Evolutionary conservation across 2,113 vertebrate genomes (phyloP).

Genomic region (Mustela nigripes): DNA sequence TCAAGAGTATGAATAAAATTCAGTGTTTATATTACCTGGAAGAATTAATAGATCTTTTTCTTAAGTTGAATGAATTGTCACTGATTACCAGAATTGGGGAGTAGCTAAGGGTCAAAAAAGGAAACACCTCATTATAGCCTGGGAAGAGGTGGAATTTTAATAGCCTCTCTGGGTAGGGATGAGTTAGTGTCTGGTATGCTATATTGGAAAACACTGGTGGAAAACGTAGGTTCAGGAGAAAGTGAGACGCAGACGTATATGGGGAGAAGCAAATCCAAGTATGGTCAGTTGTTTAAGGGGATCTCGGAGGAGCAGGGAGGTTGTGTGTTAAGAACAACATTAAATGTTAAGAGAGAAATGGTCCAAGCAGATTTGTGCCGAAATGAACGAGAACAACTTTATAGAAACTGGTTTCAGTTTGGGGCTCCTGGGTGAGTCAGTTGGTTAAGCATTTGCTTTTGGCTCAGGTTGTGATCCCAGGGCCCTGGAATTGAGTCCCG

Average conservation of each 20-base stretch:
- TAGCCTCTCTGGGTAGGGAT: not conserved
- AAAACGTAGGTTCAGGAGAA: not conserved
- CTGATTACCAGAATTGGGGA: conserved; percentile 1
- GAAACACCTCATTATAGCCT: not conserved
- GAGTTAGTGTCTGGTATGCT: not conserved
- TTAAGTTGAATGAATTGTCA: conserved; percentile 46
- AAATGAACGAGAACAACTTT: not conserved
- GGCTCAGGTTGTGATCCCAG: not conserved
- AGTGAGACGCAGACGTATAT: not conserved
- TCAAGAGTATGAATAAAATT: conserved; percentile 34
- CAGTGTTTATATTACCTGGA: conserved; percentile 41
- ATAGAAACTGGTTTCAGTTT: not conserved
- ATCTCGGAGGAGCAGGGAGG: not conserved
- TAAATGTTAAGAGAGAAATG: not conserved
- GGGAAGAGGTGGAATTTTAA: not conserved
- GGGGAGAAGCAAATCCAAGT: not conserved
- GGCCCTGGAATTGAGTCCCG: not conserved
- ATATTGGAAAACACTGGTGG: not conserved
- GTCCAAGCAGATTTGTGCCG: not conserved
- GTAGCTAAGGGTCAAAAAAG: not conserved
- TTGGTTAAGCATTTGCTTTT: not conserved
- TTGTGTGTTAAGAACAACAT: not conserved
- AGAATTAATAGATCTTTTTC: conserved; percentile 35
- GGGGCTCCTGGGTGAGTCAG: not conserved
- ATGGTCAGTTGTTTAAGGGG: not conserved